Evolutionary conservation across 1,140 invertebrate species (phyloP), one percentile per base, ranked within the genome.

Genomic region (Bombus haemorrhoidalis): DNA sequence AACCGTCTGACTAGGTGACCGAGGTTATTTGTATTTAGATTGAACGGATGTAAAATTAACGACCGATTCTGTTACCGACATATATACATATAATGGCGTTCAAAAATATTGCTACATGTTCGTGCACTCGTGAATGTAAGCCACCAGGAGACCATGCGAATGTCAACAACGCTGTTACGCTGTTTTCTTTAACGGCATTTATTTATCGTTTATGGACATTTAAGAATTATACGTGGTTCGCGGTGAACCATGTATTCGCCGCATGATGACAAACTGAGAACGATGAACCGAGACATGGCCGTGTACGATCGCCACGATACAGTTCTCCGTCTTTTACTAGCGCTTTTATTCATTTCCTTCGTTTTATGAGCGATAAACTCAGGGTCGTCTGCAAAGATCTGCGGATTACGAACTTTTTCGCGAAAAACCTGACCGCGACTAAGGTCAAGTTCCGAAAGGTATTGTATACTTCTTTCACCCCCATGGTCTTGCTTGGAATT

Each of bases 331-430:
- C 37, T 78, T 90, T 87, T 87, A 90, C 71, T 62, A 53, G 64
- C 66, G 78, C 79, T 87, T 90, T 87, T 86, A 90, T 90, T 90
- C 88, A 90, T 87, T 90, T 75, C 76, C 71, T 69, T 34, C 66
- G 57, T 57, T 90, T 90, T 90, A 90, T 86, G 88, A 90, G 82
- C 86, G 75, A 89, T 90, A 90, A 90, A 89, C 66, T 37, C 59
- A 28, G 68, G 68, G 2, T 12, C 43, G 80, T 43, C 85, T 68
- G 72, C 87, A 85, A 89, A 78, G 73, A 53, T 37, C 28, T n/a
- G 9, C 18, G 39, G 37, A 39, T n/a, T 64, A 18, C 18, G 37
- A 78, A 74, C 47, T 8, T 39, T 41, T 18, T 25, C 47, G 66
- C 57, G 47, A 34, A 39, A 34, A 78, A 80, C 41, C 71, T 43